Percentiles rank a stretch among this genome's conserved stretches.
Conservation (phyloP, 2,113 vertebrate species). For the Phyllostomus discolor region DNA sequence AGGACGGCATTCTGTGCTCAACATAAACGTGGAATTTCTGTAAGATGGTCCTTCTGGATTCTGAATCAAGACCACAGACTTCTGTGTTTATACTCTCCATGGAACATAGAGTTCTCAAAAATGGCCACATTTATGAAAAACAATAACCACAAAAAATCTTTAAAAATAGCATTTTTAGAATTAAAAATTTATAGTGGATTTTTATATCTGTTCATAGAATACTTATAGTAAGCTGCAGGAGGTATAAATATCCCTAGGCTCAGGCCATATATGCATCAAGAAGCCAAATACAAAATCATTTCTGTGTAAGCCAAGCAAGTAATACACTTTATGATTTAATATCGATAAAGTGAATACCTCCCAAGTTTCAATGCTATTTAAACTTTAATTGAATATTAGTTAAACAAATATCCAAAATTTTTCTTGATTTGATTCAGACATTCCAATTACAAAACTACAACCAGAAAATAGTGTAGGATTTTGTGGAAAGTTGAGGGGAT, state of each 20-base stretch:
- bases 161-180: background rate
- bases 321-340: background rate
- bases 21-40: background rate
- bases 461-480: slow-evolving; percentile 38
- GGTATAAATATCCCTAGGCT: background rate
- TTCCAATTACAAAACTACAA: slow-evolving; percentile 32
- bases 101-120: background rate
- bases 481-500: slow-evolving; percentile 30
- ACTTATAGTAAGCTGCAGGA: background rate
- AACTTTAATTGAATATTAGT: background rate
- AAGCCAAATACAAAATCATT: background rate
- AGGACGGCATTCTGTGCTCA: background rate
- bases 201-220: background rate
- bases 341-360: background rate
- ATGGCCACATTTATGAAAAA: background rate
- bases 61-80: background rate
- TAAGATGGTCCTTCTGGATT: background rate
- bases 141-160: background rate
- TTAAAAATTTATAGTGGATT: background rate
- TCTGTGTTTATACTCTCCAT: background rate
- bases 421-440: background rate
- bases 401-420: slow-evolving; percentile 19
- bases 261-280: background rate
- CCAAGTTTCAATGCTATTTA: background rate
- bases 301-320: background rate